These are phyloP conservation scores for Pogonus chalceus DNA, from an alignment of 1,140 invertebrate species.

Conservation along the genomic window DNA sequence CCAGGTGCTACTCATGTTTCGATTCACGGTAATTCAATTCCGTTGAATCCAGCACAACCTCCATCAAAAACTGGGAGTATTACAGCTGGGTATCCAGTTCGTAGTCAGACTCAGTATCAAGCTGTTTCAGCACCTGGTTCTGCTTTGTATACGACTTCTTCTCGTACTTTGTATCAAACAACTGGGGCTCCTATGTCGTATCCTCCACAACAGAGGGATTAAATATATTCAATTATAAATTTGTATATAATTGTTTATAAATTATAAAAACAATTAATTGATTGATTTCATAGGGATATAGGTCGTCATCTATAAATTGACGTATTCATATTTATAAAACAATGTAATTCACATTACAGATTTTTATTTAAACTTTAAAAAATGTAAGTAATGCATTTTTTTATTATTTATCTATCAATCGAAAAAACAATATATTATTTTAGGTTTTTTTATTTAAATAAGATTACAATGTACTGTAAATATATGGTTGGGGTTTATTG, in stretches of 20 bases:
- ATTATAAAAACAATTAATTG: too few species aligned
- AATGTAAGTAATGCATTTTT: too few species aligned
- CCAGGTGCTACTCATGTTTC: conserved; percentile 23
- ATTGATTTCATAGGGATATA: too few species aligned
- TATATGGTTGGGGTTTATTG: background rate
- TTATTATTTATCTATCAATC: too few species aligned
- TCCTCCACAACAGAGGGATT: conserved; percentile 26
- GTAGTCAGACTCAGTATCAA: conserved; percentile 30
- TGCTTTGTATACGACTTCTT: conserved; percentile 29
- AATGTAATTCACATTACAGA: too few species aligned
- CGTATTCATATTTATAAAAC: too few species aligned
- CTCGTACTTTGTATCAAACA: conserved; percentile 29
- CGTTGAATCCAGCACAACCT: conserved; percentile 26
- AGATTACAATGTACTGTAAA: conserved; percentile 2
- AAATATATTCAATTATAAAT: too few species aligned
- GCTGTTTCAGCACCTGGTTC: conserved; percentile 25
- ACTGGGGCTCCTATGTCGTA: conserved; percentile 26
- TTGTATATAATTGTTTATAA: conserved; percentile 3
- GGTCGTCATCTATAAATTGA: too few species aligned
- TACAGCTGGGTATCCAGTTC: conserved; percentile 31
- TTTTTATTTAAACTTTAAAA: too few species aligned
- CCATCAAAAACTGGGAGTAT: conserved; percentile 30
- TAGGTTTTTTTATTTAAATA: too few species aligned
- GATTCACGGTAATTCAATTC: conserved; percentile 27
- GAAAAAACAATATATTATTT: too few species aligned